Evolutionary conservation across 92 coral and sea anemone genomes (phyloP).

Genomic region (Umimayanthus chanpuru): DNA sequence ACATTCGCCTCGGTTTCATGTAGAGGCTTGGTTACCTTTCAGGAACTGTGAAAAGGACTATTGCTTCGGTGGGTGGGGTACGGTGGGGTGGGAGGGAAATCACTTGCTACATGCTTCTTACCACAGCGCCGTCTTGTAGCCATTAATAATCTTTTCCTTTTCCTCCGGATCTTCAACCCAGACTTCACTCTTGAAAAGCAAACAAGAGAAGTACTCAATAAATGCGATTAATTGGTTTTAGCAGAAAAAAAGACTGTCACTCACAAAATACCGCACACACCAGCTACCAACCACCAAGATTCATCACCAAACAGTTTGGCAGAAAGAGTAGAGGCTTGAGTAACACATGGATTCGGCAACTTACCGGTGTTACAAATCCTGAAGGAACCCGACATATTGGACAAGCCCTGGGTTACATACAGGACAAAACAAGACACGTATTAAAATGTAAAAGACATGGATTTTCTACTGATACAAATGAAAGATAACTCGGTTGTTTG

Average conservation of each 20-base stretch:
- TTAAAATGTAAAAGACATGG: neutral
- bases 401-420: slow-evolving; percentile 61
- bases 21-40: too few relatives aligned
- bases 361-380: slow-evolving; percentile 88
- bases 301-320: neutral
- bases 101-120: neutral
- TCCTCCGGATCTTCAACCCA: slow-evolving; percentile 80
- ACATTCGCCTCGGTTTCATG: too few relatives aligned
- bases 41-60: too few relatives aligned
- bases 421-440: neutral
- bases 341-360: slow-evolving; percentile 3
- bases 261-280: neutral
- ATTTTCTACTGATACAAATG: too few relatives aligned
- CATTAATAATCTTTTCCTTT: slow-evolving; percentile 64
- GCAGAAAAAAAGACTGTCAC: neutral
- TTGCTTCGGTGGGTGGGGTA: too few relatives aligned
- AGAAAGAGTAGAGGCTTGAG: neutral
- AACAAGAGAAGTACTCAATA: neutral
- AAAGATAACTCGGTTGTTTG: too few relatives aligned
- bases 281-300: neutral
- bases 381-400: slow-evolving; percentile 82
- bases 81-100: neutral
- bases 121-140: slow-evolving; percentile 72
- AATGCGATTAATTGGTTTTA: neutral
- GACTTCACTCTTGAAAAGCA: slow-evolving; percentile 64